Evolutionary conservation across 2,113 vertebrate genomes (phyloP).

Genomic region (Malaclemys terrapin): DNA sequence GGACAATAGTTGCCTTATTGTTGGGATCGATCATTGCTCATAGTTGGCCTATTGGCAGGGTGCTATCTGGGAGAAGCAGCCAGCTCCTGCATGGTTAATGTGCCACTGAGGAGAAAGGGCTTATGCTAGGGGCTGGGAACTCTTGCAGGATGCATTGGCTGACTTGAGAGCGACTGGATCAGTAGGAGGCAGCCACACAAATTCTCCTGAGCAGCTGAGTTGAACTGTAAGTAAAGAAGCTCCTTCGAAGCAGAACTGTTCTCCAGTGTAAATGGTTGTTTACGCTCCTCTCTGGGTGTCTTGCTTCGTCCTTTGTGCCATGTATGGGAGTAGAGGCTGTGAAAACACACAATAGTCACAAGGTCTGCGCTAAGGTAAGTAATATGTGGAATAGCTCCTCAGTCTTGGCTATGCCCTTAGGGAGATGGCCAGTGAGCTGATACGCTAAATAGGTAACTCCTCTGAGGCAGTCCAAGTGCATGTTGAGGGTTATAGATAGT

Average conservation of each 20-base stretch:
- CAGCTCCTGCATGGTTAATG: neutral
- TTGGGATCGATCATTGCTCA: neutral
- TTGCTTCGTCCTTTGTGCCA: neutral
- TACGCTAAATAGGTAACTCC: neutral
- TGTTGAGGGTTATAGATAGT: neutral
- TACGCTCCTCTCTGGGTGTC: neutral
- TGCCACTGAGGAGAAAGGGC: neutral
- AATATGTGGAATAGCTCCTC: neutral
- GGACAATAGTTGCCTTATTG: fast-evolving
- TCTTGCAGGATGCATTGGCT: neutral
- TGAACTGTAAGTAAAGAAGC: neutral
- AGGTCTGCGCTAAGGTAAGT: neutral
- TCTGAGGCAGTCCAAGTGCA: neutral
- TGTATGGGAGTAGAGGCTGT: neutral
- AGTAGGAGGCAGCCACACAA: neutral
- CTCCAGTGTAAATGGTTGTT: neutral
- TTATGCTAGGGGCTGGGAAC: neutral
- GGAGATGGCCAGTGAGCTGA: neutral
- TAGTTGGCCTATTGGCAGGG: neutral
- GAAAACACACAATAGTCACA: neutral
- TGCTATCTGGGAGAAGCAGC: neutral
- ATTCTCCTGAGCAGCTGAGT: neutral
- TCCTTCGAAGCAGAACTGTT: fast-evolving
- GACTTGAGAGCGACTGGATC: neutral
- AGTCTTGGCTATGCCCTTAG: neutral